Percentiles rank a stretch among this genome's conserved stretches.
Conservation (phyloP, 2,888 invertebrate genomes). For the Microplitis manilae region DNA sequence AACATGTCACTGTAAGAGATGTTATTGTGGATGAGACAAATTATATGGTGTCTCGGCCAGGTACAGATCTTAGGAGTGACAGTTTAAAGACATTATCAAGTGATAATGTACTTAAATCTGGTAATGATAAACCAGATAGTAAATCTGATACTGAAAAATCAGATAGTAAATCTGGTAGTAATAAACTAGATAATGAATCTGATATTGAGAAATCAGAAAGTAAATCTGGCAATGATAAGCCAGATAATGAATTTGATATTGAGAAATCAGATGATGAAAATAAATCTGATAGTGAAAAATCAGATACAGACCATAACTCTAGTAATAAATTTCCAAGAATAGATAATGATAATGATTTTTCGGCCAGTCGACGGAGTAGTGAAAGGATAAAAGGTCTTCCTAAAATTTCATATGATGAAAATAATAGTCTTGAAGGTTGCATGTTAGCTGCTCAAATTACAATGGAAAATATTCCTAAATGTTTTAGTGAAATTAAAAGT, state of each 20-base stretch:
- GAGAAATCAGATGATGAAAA: conserved; percentile 31
- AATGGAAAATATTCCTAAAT: conserved; percentile 17
- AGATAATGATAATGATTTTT: conserved; percentile 6
- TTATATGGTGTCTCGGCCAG: conserved; percentile 35
- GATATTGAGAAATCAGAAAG: neutral
- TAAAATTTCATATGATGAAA: conserved; percentile 24
- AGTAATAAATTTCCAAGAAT: conserved; percentile 8
- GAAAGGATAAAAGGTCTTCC: conserved; percentile 29
- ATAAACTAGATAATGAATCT: conserved; percentile 14
- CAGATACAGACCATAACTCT: conserved; percentile 6
- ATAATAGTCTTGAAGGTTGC: conserved; percentile 2
- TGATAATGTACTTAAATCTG: neutral
- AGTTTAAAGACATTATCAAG: neutral
- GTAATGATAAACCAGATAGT: too few relatives aligned
- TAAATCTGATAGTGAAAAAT: conserved; percentile 25
- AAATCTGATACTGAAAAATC: too few relatives aligned
- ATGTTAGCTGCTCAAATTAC: neutral
- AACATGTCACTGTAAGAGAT: conserved; percentile 35
- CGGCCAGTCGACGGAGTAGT: conserved; percentile 30
- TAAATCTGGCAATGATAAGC: conserved; percentile 3
- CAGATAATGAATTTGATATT: conserved; percentile 20
- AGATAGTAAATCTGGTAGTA: too few relatives aligned
- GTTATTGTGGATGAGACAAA: conserved; percentile 42
- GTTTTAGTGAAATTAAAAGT: conserved; percentile 38
- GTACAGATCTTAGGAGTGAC: neutral